Conservation (phyloP, 2,888 invertebrate species). For the Tetanocera ferruginea region DNA sequence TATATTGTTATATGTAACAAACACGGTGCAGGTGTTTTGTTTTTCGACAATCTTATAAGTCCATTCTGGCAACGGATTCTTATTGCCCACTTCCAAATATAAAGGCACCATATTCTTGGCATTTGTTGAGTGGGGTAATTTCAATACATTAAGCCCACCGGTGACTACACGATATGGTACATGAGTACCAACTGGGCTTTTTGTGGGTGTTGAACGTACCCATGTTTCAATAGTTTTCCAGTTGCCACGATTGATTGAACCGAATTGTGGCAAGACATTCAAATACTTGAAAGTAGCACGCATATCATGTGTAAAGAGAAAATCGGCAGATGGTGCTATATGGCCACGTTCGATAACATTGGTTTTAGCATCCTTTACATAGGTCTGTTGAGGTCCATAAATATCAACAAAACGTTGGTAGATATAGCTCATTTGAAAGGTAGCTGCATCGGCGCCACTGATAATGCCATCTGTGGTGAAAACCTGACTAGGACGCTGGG, state of each 20-base stretch:
- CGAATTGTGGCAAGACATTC: conserved; percentile 72
- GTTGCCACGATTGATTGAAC: conserved; percentile 72
- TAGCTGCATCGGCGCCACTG: conserved; percentile 48
- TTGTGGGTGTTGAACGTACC: conserved; percentile 65
- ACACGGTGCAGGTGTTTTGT: neutral
- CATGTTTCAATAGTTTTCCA: conserved; percentile 71
- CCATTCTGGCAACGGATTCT: conserved; percentile 19
- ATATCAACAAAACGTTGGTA: conserved; percentile 3
- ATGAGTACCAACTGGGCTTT: neutral
- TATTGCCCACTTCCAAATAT: conserved; percentile 1
- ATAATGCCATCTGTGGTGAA: conserved; percentile 49
- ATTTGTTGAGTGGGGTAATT: neutral
- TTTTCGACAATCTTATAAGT: conserved; percentile 11
- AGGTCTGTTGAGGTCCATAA: neutral
- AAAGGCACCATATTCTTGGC: neutral
- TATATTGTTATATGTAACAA: conserved; percentile 19
- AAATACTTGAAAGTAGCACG: conserved; percentile 70
- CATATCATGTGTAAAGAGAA: conserved; percentile 69
- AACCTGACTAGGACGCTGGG: neutral
- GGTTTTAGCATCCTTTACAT: neutral
- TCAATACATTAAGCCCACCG: conserved; percentile 1
- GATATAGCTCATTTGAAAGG: conserved; percentile 42
- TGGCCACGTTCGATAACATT: conserved; percentile 67
- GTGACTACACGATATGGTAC: neutral
- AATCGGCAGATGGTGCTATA: conserved; percentile 69